These are phyloP conservation scores for Peromyscus californicus DNA, from an alignment of 2,113 vertebrate species.

Conservation along the genomic window DNA sequence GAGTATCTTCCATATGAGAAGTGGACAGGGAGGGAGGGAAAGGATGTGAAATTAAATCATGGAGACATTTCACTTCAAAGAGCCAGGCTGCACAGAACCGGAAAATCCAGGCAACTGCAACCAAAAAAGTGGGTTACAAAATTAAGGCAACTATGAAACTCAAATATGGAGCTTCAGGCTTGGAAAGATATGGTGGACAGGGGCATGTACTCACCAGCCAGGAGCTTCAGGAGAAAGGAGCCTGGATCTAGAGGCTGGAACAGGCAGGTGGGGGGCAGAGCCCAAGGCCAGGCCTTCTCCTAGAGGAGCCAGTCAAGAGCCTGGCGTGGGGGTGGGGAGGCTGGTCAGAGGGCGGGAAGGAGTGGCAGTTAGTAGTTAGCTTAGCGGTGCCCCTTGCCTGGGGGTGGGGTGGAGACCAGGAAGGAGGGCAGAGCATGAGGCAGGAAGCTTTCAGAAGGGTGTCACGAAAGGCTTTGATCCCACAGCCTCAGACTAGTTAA, in stretches of 20 bases:
- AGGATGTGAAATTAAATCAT: background rate
- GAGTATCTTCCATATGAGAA: background rate
- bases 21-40: fast-evolving
- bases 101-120: background rate
- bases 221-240: background rate
- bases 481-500: background rate
- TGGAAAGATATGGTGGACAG: background rate
- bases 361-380: background rate
- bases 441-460: background rate
- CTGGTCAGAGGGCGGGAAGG: background rate
- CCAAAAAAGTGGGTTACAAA: background rate
- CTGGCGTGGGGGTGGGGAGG: background rate
- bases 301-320: conserved; percentile 31
- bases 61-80: background rate
- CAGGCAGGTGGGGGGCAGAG: conserved; percentile 5
- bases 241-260: background rate
- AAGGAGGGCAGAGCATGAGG: background rate
- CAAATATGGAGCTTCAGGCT: fast-evolving
- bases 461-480: background rate
- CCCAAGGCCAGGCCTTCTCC: background rate
- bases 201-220: conserved; percentile 61
- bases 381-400: conserved; percentile 26
- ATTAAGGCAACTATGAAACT: background rate
- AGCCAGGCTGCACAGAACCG: background rate
- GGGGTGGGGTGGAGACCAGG: background rate